Evolutionary conservation across 2,888 invertebrate genomes (phyloP).

Genomic region (Cheilosia scutellata): DNA sequence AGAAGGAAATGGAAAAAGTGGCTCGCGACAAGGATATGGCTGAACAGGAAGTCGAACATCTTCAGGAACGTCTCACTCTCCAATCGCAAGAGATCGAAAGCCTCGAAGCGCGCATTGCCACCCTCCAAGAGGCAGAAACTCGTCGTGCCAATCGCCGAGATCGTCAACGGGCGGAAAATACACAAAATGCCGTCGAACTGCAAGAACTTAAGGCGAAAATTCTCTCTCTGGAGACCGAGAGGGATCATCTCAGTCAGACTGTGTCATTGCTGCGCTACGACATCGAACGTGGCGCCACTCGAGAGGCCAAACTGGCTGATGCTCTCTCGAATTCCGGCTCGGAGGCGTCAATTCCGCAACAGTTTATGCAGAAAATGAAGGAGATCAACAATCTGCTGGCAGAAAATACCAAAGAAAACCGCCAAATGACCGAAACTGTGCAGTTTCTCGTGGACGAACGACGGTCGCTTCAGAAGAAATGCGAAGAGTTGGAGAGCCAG

Average conservation of each 20-base stretch:
- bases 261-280: conserved; percentile 81
- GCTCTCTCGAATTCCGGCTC: conserved; percentile 81
- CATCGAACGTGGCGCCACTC: conserved; percentile 82
- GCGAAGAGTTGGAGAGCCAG: conserved; percentile 83
- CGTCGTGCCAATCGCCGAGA: conserved; percentile 81
- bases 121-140: conserved; percentile 83
- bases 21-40: conserved; percentile 81
- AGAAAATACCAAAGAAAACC: conserved; percentile 85
- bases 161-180: conserved; percentile 82
- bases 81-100: conserved; percentile 84
- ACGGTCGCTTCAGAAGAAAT: conserved; percentile 84
- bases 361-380: conserved; percentile 84
- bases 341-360: conserved; percentile 82
- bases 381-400: conserved; percentile 85
- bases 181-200: conserved; percentile 81
- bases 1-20: conserved; percentile 83
- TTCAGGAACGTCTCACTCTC: conserved; percentile 82
- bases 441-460: conserved; percentile 85
- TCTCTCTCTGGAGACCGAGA: conserved; percentile 78
- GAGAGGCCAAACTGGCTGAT: conserved; percentile 82
- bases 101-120: conserved; percentile 84
- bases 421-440: conserved; percentile 84
- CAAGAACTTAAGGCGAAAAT: conserved; percentile 81
- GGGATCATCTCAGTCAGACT: conserved; percentile 80
- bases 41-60: conserved; percentile 82